These are phyloP conservation scores for Rhynchonema sp. DNA, from an alignment of 2,888 invertebrate genomes.

Conservation along the genomic window DNA sequence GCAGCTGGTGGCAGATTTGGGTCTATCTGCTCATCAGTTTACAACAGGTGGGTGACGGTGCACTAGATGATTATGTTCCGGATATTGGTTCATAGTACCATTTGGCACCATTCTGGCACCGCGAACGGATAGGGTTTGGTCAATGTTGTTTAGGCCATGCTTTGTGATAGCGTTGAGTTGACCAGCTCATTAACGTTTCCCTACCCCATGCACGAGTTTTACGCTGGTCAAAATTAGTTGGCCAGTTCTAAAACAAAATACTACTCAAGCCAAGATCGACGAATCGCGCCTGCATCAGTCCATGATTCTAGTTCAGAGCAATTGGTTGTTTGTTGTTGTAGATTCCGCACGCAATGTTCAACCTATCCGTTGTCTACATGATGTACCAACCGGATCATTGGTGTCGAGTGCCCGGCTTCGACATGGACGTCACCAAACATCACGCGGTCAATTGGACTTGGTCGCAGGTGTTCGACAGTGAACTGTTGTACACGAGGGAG, in stretches of 20 bases:
- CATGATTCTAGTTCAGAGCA: too few relatives aligned
- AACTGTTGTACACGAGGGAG: background rate
- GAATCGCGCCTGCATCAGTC: too few relatives aligned
- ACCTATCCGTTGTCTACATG: slow-evolving; percentile 26
- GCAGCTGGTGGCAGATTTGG: slow-evolving; percentile 27
- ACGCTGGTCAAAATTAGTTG: too few relatives aligned
- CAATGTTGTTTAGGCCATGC: too few relatives aligned
- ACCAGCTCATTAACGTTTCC: too few relatives aligned
- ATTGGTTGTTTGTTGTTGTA: too few relatives aligned
- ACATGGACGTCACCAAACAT: background rate
- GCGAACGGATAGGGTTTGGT: too few relatives aligned
- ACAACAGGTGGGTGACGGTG: slow-evolving; percentile 16
- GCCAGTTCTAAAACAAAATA: background rate
- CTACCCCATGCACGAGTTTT: too few relatives aligned
- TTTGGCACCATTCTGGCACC: too few relatives aligned
- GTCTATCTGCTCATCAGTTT: slow-evolving; percentile 24
- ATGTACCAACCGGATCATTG: slow-evolving; percentile 27
- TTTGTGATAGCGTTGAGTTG: too few relatives aligned
- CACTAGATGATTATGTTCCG: background rate
- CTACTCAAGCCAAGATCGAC: too few relatives aligned
- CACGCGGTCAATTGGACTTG: background rate
- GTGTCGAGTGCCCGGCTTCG: too few relatives aligned
- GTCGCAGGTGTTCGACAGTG: background rate
- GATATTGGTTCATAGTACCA: background rate
- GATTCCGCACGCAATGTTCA: slow-evolving; percentile 28